Conservation (phyloP, 2,113 vertebrate genomes). For the Cranoglanis bouderius region DNA sequence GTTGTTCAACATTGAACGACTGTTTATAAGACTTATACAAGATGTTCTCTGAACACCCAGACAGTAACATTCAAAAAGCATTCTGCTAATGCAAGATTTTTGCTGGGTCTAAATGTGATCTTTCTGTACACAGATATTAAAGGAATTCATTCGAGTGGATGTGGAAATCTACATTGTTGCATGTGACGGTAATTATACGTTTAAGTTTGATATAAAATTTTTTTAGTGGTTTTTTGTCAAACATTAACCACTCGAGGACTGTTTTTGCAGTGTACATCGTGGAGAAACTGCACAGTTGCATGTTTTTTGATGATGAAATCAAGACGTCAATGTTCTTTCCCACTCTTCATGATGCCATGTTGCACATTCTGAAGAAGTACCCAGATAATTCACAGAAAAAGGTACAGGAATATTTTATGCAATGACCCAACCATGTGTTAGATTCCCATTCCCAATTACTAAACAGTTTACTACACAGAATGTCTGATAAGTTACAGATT, state of each 20-base stretch:
- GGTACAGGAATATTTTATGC: neutral
- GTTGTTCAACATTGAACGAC: neutral
- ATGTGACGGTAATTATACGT: conserved; percentile 77
- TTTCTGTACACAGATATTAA: conserved; percentile 75
- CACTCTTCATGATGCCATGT: conserved; percentile 82
- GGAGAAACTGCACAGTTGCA: conserved; percentile 79
- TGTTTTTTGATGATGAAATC: conserved; percentile 87
- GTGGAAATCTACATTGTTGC: conserved; percentile 88
- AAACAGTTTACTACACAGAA: neutral
- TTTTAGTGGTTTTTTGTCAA: neutral
- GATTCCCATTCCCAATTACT: neutral
- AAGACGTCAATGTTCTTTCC: conserved; percentile 83
- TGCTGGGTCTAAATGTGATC: neutral
- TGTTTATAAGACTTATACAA: neutral
- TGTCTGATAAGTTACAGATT: neutral
- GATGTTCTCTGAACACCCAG: neutral
- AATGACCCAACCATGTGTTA: neutral
- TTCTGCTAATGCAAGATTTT: neutral
- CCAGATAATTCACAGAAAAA: conserved; percentile 54
- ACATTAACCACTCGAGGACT: conserved; percentile 41
- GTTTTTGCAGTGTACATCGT: conserved; percentile 73
- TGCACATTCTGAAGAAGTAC: conserved; percentile 77
- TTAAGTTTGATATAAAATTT: neutral
- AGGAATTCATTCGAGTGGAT: conserved; percentile 85
- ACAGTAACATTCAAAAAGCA: neutral